Conservation (phyloP, 1,140 invertebrate genomes). For the Apis cerana region DNA sequence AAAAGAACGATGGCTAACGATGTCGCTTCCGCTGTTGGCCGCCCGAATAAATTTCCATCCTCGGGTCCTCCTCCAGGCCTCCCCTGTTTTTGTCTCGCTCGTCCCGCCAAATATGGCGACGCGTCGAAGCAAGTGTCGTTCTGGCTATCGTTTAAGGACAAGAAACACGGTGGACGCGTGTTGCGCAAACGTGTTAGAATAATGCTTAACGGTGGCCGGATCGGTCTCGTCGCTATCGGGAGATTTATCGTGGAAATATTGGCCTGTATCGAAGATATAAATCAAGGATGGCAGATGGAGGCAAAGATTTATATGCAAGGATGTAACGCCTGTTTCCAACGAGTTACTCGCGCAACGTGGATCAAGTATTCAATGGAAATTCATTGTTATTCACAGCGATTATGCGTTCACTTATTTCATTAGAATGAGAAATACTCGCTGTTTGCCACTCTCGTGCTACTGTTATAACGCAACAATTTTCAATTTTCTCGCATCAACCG, state of each 20-base stretch:
- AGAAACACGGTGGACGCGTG: too few species aligned
- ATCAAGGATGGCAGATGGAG: background rate
- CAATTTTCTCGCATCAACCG: too few species aligned
- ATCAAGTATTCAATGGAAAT: background rate
- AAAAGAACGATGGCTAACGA: conserved; percentile 11
- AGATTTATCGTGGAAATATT: background rate
- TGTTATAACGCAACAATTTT: too few species aligned
- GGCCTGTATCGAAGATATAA: background rate
- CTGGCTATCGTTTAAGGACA: background rate
- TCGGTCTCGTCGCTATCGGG: too few species aligned
- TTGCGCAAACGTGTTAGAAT: background rate
- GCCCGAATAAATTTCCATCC: conserved; percentile 20
- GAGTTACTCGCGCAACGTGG: background rate
- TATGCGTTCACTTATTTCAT: background rate
- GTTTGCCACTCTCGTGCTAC: too few species aligned
- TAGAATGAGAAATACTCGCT: background rate
- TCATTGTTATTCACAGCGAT: background rate
- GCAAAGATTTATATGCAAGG: background rate
- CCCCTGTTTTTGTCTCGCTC: background rate
- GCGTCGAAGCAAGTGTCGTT: background rate
- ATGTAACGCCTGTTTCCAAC: background rate
- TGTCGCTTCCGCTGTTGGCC: background rate
- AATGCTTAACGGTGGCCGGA: background rate
- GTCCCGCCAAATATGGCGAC: background rate
- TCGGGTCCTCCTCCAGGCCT: too few species aligned